phyloP scores from a whole-genome alignment of 2,113 vertebrate genomes.

The Pelvicachromis taeniatus region DNA sequence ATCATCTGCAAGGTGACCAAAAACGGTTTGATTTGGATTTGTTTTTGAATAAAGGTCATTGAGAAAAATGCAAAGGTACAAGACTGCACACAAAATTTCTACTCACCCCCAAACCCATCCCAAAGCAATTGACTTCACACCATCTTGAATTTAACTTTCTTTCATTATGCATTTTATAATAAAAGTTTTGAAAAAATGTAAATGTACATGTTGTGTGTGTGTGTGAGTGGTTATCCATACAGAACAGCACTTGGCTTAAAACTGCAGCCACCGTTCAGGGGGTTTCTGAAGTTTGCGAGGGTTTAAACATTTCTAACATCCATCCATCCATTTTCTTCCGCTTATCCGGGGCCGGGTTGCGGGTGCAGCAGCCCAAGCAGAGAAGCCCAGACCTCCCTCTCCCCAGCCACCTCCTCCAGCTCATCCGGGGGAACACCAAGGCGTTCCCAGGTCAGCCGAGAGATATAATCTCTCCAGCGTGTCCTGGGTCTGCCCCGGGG shows the following conservation, averaged over 20 bases:
- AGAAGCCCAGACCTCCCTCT: too few relatives aligned
- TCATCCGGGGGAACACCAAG: too few relatives aligned
- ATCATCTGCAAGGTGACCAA: background rate
- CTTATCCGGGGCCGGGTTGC: too few relatives aligned
- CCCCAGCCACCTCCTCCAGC: too few relatives aligned
- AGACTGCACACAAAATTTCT: background rate
- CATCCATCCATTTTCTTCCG: too few relatives aligned
- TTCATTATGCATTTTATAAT: too few relatives aligned
- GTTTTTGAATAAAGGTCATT: background rate
- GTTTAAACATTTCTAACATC: background rate
- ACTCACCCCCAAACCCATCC: background rate
- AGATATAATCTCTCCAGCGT: too few relatives aligned
- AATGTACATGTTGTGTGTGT: background rate
- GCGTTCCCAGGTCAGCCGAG: too few relatives aligned
- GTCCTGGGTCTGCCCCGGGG: too few relatives aligned
- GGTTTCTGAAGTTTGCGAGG: background rate
- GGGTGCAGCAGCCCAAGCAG: too few relatives aligned
- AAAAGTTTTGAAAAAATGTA: accelerated
- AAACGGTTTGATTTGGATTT: background rate
- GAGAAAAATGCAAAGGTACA: background rate
- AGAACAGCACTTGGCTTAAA: background rate
- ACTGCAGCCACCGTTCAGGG: background rate
- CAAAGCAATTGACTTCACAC: background rate
- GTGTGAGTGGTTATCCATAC: background rate
- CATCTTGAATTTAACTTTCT: background rate